A percentile compares a stretch with the other conserved stretches of the same genome.
Evolutionary conservation across 37 sponge, comb jelly and placozoan species (phyloP).

Genomic region (Spongilla lacustris): DNA sequence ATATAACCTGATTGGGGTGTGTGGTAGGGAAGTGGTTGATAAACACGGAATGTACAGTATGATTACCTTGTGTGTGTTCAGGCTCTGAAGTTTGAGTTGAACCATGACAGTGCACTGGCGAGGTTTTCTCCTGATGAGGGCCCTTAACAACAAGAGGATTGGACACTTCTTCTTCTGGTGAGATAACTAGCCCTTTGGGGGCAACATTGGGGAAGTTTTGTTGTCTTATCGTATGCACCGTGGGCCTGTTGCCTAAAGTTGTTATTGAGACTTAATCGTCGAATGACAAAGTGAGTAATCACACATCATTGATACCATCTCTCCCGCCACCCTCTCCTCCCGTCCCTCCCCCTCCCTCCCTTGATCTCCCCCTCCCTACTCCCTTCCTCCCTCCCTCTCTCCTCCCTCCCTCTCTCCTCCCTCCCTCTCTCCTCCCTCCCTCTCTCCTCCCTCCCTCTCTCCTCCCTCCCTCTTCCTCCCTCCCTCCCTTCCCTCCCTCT

Average conservation of each 20-base stretch:
- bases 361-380: neutral
- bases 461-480: too few relatives aligned
- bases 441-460: too few relatives aligned
- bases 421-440: too few relatives aligned
- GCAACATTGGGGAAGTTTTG: neutral
- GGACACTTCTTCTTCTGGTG: constrained; percentile 93
- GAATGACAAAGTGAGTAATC: too few relatives aligned
- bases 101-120: constrained; percentile 79
- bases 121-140: constrained; percentile 73
- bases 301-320: too few relatives aligned
- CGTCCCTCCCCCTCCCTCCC: neutral
- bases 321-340: neutral
- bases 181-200: constrained; percentile 13
- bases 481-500: neutral
- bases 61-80: too few relatives aligned
- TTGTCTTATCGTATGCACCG: neutral
- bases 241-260: too few relatives aligned
- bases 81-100: constrained; percentile 89
- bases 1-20: too few relatives aligned
- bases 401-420: too few relatives aligned
- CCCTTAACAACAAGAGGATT: constrained; percentile 74
- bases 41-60: too few relatives aligned
- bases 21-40: neutral
- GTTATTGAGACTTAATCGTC: too few relatives aligned
- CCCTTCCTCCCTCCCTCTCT: too few relatives aligned